Evolutionary conservation across 1,140 invertebrate genomes (phyloP).

Genomic region (Potamilus streckersoni): DNA sequence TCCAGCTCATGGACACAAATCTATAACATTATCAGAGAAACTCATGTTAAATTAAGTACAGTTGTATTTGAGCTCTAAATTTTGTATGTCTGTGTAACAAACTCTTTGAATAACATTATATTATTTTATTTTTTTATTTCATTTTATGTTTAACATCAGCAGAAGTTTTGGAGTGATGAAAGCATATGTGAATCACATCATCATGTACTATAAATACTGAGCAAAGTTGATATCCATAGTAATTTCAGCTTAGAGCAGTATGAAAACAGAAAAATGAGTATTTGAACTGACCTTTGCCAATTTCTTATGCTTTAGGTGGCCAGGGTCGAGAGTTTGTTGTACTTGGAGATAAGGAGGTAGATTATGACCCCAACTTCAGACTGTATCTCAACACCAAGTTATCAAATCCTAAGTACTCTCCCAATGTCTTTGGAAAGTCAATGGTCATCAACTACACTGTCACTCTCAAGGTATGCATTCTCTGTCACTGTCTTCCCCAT

Average conservation of each 20-base stretch:
- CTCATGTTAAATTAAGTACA: no score
- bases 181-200: neutral
- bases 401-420: slow-evolving; percentile 86
- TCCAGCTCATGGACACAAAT: no score
- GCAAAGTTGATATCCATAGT: neutral
- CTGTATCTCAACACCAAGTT: slow-evolving; percentile 90
- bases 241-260: neutral
- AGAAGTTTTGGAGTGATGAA: no score
- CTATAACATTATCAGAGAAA: no score
- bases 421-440: slow-evolving; percentile 85
- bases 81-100: no score
- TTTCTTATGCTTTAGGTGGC: slow-evolving; percentile 69
- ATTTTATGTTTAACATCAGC: no score
- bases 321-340: slow-evolving; percentile 78
- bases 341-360: slow-evolving; percentile 69
- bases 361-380: slow-evolving; percentile 85
- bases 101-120: no score
- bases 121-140: no score
- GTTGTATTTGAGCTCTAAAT: no score
- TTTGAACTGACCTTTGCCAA: no score
- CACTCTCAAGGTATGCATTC: slow-evolving; percentile 75
- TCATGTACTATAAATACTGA: slow-evolving; percentile 1
- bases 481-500: neutral
- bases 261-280: neutral
- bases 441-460: slow-evolving; percentile 93